Evolutionary conservation across 92 coral and sea anemone genomes (phyloP).

Genomic region (Pocillopora meandrina): DNA sequence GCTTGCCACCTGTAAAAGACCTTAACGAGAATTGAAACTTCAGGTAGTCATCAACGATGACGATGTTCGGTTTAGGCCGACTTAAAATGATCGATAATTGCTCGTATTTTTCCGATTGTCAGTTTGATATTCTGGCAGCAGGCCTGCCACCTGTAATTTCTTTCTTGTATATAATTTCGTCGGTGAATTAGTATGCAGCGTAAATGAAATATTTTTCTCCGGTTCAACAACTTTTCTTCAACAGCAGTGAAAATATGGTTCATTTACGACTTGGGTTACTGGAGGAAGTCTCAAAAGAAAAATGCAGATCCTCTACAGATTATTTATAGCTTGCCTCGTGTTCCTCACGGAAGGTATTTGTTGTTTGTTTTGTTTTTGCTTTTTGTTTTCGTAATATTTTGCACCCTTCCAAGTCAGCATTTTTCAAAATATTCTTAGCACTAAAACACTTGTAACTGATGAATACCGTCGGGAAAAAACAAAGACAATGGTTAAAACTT

Average conservation of each 20-base stretch:
- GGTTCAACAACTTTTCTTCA: background rate
- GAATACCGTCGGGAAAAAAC: no score
- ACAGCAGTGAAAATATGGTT: conserved; percentile 13
- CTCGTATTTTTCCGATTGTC: no score
- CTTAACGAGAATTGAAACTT: background rate
- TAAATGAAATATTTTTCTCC: background rate
- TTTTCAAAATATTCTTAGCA: background rate
- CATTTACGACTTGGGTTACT: background rate
- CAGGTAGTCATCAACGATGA: no score
- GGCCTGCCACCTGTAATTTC: conserved; percentile 14
- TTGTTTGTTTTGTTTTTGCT: background rate
- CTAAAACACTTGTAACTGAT: no score
- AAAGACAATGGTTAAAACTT: no score
- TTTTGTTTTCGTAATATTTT: background rate
- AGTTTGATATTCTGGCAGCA: background rate
- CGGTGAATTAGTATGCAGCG: background rate
- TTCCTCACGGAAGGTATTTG: conserved; percentile 12
- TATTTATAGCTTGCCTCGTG: conserved; percentile 16
- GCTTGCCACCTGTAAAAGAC: background rate
- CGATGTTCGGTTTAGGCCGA: no score
- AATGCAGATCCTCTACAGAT: conserved; percentile 4
- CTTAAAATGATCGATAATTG: no score
- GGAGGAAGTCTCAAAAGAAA: background rate
- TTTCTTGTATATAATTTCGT: background rate
- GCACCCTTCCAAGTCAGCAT: background rate